Base-by-base conservation (phyloP, 2,797 vertebrate species). In the Enteromius mattozi region DNA sequence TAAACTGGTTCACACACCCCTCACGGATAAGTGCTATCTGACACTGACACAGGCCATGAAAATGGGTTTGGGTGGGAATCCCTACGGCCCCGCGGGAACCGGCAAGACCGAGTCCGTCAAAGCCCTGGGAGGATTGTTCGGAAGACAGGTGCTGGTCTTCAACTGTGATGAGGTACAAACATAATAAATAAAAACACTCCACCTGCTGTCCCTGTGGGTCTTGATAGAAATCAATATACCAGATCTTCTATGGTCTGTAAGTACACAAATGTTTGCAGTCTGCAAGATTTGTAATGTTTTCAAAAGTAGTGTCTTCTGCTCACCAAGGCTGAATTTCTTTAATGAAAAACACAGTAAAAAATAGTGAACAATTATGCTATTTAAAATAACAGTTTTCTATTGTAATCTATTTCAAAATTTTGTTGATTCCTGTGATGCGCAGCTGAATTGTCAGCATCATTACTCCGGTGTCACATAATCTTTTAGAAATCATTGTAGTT, bases 91-190 rank as follows among this genome's bases (percentile, higher is more conserved):
- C 0, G 98, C 98, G 35, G 98, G 98, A 83, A 99, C 98, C 70
- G 98, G 98, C 47, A 99, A 99, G 92, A 99, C 98, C 0, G 98
- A 99, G 91, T 99, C 98, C 2, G 97, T 99, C 85, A 99, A 99
- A 92, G 97, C 98, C 21, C 92, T 99, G 54, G 98, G 97, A 81
- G 97, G 96, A 75, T 94, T 99, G 90, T 96, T 99, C 71, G 98
- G 98, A 86, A 96, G 98, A 90, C 98, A 99, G 93, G 98, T 99
- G 78, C 94, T 99, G 91, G 98, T 99, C 85, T 99, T 99, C 90
- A 99, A 99, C 90, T 99, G 98, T 94, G 98, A 99, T 90, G 98
- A 99, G 98, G 98, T 99, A 94, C 51, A 71, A 81, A 78, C n/a
- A 19, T 19, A 8, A 33, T 17, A 19, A 17, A 66, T 19, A 65